These are phyloP conservation scores for Cardiocondyla obscurior DNA, from an alignment of 1,140 invertebrate genomes.

Conservation along the genomic window DNA sequence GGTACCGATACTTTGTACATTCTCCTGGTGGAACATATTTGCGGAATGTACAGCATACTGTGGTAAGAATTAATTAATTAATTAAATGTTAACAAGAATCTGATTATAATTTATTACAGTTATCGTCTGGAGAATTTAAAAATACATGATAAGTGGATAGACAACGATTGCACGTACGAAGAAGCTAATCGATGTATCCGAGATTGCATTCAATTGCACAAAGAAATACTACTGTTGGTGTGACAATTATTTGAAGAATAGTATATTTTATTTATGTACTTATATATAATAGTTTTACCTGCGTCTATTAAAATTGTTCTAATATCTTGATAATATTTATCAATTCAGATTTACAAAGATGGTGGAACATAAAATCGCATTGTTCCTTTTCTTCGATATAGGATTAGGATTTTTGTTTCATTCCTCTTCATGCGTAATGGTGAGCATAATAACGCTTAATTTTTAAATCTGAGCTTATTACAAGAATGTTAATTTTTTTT, in stretches of 20 bases:
- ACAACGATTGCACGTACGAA: background rate
- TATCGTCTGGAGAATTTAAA: slow-evolving; percentile 10
- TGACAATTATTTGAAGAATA: slow-evolving; percentile 8
- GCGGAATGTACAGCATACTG: slow-evolving; percentile 18
- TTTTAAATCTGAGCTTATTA: background rate
- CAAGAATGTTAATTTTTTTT: background rate
- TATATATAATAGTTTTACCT: too few species aligned
- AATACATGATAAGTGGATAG: background rate
- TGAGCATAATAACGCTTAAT: background rate
- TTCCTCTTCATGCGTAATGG: slow-evolving; percentile 8
- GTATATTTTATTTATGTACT: background rate
- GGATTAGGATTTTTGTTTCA: slow-evolving; percentile 10
- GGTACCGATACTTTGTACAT: slow-evolving; percentile 12
- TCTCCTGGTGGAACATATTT: slow-evolving; percentile 15
- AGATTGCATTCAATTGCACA: slow-evolving; percentile 26
- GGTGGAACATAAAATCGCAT: background rate
- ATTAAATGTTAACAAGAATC: too few species aligned
- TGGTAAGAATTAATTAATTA: slow-evolving; percentile 18
- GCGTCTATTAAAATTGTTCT: background rate
- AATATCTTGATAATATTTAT: background rate
- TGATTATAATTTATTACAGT: background rate
- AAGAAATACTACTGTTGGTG: slow-evolving; percentile 26
- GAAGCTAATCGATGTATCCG: background rate
- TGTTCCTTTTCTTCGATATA: slow-evolving; percentile 12
- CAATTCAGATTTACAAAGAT: slow-evolving; percentile 5